These are phyloP conservation scores for Mimumesa dahlbomi DNA, from an alignment of 2,888 invertebrate species.

Conservation along the genomic window DNA sequence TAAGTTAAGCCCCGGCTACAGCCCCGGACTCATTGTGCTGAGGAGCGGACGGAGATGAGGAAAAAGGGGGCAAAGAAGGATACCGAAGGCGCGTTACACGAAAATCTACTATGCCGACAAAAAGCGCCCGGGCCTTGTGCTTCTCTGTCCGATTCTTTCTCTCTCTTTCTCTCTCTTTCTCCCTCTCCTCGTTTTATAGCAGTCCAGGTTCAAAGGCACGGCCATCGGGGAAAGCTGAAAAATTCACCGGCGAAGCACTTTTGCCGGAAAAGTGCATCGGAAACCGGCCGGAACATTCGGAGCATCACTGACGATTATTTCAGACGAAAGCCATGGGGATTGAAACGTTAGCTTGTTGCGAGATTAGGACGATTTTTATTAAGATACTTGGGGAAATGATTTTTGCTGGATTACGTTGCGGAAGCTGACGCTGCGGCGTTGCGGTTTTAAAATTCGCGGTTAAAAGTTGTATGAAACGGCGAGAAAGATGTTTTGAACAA, in stretches of 20 bases:
- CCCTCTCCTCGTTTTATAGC: no score
- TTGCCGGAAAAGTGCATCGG: constrained; percentile 19
- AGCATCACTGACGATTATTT: constrained; percentile 48
- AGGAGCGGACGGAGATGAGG: constrained; percentile 18
- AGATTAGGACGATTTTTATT: no score
- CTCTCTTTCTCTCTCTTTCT: no score
- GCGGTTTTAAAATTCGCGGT: no score
- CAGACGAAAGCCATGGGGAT: no score
- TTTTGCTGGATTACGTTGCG: no score
- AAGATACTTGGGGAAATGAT: no score
- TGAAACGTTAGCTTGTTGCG: no score
- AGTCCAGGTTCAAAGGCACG: constrained; percentile 47
- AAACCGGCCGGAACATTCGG: constrained; percentile 36
- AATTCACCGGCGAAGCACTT: constrained; percentile 55
- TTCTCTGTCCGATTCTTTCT: no score
- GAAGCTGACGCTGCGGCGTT: no score
- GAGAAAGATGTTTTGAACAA: no score
- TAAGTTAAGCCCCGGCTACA: constrained; percentile 63
- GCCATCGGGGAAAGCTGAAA: constrained; percentile 40
- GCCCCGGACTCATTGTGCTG: constrained; percentile 57
- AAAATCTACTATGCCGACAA: constrained; percentile 60
- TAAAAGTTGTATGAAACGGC: no score
- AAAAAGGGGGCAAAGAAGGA: constrained; percentile 30
- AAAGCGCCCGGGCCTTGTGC: constrained; percentile 51
- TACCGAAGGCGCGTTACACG: constrained; percentile 57